Percentiles rank a stretch among this genome's conserved stretches.
These are phyloP conservation scores for Aurelia coerulea DNA, from an alignment of 30 jellyfish, hydroid and myxozoan species.

Conservation along the genomic window DNA sequence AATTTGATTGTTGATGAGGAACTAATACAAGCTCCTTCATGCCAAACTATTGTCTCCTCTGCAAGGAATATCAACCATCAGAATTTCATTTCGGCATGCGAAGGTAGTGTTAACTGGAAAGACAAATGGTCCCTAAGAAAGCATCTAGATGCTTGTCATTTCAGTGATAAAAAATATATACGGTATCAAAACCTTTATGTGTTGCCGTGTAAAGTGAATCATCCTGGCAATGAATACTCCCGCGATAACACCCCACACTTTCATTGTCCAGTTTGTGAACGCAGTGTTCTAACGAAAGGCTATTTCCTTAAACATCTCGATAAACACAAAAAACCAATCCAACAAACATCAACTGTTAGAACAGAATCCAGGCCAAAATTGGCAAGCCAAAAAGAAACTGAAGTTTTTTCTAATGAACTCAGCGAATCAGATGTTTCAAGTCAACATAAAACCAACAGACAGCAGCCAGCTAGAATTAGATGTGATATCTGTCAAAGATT, in stretches of 20 bases:
- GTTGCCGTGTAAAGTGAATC: conserved; percentile 14
- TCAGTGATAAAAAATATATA: no score
- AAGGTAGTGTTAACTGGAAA: neutral
- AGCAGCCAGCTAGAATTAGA: neutral
- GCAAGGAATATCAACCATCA: neutral
- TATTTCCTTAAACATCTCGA: neutral
- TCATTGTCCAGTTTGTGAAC: conserved; percentile 23
- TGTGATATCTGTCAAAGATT: conserved; percentile 13
- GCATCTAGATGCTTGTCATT: no score
- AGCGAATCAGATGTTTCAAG: no score
- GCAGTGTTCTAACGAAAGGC: neutral
- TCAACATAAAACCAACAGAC: neutral
- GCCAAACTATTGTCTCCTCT: neutral
- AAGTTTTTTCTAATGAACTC: no score
- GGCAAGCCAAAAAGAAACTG: no score
- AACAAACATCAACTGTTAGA: neutral
- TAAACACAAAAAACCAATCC: neutral
- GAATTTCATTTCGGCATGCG: neutral
- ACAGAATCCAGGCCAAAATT: neutral
- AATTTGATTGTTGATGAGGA: no score
- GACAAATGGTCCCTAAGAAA: no score
- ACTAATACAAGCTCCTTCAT: neutral
- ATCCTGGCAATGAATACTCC: neutral
- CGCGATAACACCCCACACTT: neutral
- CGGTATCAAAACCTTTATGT: no score